Evolutionary conservation across 2,888 invertebrate genomes (phyloP).

Genomic region (Pecten maximus): DNA sequence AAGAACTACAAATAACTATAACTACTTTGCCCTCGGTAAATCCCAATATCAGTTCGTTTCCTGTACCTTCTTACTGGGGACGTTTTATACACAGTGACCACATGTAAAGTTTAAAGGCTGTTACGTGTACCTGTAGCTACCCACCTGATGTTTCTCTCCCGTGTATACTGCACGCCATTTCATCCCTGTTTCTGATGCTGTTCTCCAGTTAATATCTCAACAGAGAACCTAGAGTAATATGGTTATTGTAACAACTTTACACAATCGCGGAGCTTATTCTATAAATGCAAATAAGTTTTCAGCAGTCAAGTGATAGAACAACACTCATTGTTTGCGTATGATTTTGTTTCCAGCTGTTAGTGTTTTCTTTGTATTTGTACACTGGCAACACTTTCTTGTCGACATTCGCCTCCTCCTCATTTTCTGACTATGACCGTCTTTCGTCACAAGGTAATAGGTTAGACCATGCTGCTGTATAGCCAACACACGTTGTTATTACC

Average conservation of each 20-base stretch:
- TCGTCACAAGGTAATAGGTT: background rate
- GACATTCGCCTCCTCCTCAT: background rate
- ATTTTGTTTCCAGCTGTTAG: background rate
- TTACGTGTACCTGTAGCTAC: background rate
- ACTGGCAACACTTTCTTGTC: background rate
- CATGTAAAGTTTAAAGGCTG: background rate
- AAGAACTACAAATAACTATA: too few relatives aligned
- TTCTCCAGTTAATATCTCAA: background rate
- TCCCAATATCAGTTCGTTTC: too few relatives aligned
- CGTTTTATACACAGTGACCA: background rate
- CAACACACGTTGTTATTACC: background rate
- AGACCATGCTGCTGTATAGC: background rate
- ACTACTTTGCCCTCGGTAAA: too few relatives aligned
- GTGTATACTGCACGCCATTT: background rate
- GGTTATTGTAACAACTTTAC: background rate
- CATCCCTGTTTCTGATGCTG: background rate
- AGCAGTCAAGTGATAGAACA: background rate
- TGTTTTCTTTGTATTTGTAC: slow-evolving; percentile 8
- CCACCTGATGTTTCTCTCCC: background rate
- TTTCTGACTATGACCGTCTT: background rate
- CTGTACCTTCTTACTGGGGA: background rate
- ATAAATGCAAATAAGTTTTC: background rate
- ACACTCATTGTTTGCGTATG: background rate
- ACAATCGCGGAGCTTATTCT: background rate
- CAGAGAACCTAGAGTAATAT: background rate